phyloP scores from a whole-genome alignment of 2,113 vertebrate genomes.

The Nycticebus coucang region DNA sequence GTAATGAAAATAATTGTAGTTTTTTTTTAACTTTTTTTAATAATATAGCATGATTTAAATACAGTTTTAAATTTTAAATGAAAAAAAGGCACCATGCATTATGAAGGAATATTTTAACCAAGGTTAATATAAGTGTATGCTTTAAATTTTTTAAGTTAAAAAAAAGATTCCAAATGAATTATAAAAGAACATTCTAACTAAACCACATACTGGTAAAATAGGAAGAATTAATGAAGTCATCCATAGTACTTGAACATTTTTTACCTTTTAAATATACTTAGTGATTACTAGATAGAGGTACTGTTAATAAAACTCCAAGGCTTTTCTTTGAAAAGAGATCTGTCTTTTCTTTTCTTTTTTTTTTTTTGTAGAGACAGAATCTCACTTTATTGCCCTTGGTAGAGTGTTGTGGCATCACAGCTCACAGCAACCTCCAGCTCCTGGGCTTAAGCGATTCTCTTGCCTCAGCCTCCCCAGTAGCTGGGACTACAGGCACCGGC shows the following conservation, averaged over 20 bases:
- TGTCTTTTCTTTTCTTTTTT: background rate
- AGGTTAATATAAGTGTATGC: background rate
- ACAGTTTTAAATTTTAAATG: background rate
- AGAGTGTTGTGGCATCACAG: too few species aligned
- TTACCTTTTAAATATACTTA: constrained; percentile 8
- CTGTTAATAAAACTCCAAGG: constrained; percentile 25
- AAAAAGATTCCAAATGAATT: background rate
- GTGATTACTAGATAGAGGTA: background rate
- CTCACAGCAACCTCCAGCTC: too few species aligned
- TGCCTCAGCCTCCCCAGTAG: too few species aligned
- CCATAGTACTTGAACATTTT: background rate
- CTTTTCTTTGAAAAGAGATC: background rate
- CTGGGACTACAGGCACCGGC: too few species aligned
- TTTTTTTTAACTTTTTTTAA: constrained; percentile 10
- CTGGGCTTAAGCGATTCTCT: too few species aligned
- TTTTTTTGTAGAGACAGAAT: too few species aligned
- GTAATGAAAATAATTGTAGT: background rate
- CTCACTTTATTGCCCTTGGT: too few species aligned
- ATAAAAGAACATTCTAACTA: constrained; percentile 28
- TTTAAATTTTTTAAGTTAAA: background rate
- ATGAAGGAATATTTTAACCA: background rate
- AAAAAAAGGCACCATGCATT: background rate
- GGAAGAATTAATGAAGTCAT: background rate
- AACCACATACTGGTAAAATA: background rate
- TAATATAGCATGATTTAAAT: background rate